phyloP scores from a whole-genome alignment of 2,113 vertebrate species.

The Pangasianodon hypophthalmus region DNA sequence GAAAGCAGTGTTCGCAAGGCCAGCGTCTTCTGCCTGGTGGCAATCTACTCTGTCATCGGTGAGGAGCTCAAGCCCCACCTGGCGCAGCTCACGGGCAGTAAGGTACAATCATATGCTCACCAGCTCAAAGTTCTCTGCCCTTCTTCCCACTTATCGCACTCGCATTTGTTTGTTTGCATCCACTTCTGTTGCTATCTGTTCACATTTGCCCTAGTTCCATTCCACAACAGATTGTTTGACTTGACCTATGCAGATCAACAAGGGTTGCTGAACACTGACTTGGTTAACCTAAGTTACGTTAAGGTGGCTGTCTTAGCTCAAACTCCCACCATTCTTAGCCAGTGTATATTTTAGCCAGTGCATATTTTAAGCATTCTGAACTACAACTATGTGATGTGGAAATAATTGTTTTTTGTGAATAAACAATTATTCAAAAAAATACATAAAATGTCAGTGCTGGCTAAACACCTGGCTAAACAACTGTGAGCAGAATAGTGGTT shows the following conservation, averaged over 20 bases:
- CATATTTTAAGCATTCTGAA: background rate
- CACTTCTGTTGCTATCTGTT: conserved; percentile 1
- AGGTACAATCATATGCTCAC: conserved; percentile 74
- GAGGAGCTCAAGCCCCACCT: conserved; percentile 96
- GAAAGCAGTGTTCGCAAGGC: conserved; percentile 94
- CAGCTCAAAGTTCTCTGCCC: background rate
- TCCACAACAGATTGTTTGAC: background rate
- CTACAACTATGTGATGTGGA: background rate
- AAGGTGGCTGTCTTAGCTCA: background rate
- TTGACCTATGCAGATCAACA: background rate
- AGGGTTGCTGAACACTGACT: background rate
- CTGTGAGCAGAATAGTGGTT: background rate
- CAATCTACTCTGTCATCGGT: conserved; percentile 95
- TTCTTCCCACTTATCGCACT: background rate
- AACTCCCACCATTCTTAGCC: background rate
- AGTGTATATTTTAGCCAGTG: too few species aligned
- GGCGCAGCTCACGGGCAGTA: conserved; percentile 94
- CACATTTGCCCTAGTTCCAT: background rate
- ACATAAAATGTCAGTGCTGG: background rate
- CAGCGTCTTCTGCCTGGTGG: conserved; percentile 97
- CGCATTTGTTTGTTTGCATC: conserved; percentile 23
- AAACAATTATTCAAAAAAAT: background rate
- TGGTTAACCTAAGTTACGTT: background rate
- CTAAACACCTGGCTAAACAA: background rate
- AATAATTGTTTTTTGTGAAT: background rate